phyloP scores from a whole-genome alignment of 2,797 vertebrate genomes.

The Lophotriccus pileatus region DNA sequence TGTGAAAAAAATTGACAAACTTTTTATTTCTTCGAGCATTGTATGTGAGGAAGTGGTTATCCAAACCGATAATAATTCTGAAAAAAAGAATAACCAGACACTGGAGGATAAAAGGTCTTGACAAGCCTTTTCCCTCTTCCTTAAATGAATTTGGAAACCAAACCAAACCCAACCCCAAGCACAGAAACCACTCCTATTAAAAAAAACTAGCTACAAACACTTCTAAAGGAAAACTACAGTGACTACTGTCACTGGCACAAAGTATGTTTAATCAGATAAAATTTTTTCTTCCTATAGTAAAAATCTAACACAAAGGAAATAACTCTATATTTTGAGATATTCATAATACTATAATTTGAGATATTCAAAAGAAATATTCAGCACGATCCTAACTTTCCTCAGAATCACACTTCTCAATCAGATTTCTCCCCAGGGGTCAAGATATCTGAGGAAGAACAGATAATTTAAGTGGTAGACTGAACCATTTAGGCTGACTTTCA shows the following conservation, averaged over 20 bases:
- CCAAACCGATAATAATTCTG: not conserved
- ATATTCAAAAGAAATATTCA: not conserved
- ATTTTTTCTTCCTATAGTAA: not conserved
- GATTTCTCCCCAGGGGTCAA: not conserved
- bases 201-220: not conserved
- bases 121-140: not conserved
- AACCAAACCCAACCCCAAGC: not conserved
- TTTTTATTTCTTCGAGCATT: not conserved
- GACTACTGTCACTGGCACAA: not conserved
- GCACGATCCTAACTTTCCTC: not conserved
- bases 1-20: not conserved
- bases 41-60: not conserved
- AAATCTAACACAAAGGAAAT: not conserved
- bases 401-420: not conserved
- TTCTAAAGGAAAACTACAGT: not conserved
- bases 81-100: not conserved
- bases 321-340: not conserved
- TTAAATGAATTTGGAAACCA: not conserved
- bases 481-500: not conserved
- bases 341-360: no score
- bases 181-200: not conserved
- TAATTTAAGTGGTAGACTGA: not conserved
- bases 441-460: not conserved
- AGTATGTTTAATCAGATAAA: not conserved
- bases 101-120: not conserved